Conservation (phyloP, 2,113 vertebrate species). For the Daubentonia madagascariensis region DNA sequence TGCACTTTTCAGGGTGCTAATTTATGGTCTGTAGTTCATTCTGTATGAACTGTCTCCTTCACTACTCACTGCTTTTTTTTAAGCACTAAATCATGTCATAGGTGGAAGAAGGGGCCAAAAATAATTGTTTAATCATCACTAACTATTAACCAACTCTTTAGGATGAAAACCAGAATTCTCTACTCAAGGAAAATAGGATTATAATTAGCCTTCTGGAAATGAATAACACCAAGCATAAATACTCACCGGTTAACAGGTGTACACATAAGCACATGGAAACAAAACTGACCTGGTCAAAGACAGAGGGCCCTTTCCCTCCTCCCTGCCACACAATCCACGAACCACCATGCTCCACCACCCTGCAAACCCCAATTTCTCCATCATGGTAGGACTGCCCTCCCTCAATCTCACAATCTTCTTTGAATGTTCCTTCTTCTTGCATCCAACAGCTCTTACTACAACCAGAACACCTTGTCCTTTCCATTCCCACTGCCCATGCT, state of each 20-base stretch:
- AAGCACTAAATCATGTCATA: not conserved
- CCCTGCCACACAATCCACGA: not conserved
- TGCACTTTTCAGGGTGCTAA: not conserved
- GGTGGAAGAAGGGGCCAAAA: not conserved
- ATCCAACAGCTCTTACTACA: not conserved
- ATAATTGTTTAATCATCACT: not conserved
- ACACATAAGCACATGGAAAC: not conserved
- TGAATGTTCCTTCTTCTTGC: not conserved
- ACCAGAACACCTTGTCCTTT: not conserved
- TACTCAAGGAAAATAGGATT: constrained; percentile 1
- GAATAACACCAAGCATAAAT: not conserved
- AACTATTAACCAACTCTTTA: not conserved
- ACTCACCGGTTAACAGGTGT: not conserved
- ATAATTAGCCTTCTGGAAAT: constrained; percentile 5
- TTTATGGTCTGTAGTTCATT: not conserved
- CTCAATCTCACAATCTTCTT: not conserved
- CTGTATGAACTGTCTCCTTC: not conserved
- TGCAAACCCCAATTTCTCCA: not conserved
- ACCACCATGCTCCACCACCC: not conserved
- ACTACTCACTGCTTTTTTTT: not conserved
- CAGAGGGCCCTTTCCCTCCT: not conserved
- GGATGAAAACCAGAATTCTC: not conserved
- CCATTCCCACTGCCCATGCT: not conserved
- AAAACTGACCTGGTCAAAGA: not conserved
- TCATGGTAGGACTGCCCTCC: not conserved